Evolutionary conservation across 1,140 invertebrate genomes (phyloP).

Genomic region (Drosophila melanica): DNA sequence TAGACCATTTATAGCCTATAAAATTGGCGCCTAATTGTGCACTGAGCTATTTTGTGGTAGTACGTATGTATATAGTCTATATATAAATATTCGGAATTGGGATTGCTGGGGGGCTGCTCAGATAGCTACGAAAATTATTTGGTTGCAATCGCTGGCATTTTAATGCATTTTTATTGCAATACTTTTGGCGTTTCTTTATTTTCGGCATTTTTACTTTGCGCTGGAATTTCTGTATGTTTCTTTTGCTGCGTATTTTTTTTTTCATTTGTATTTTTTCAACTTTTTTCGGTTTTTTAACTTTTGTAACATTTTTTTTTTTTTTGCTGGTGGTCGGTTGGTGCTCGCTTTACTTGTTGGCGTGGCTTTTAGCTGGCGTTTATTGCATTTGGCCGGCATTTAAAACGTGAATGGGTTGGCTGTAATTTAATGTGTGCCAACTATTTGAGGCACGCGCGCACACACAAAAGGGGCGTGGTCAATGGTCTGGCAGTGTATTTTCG

Average conservation of each 20-base stretch:
- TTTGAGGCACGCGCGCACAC: conserved; percentile 49
- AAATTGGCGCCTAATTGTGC: conserved; percentile 67
- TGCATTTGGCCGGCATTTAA: conserved; percentile 68
- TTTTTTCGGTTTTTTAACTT: conserved; percentile 39
- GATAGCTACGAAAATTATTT: conserved; percentile 57
- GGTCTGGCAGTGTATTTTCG: conserved; percentile 35
- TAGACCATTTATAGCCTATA: conserved; percentile 2
- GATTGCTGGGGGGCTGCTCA: conserved; percentile 3
- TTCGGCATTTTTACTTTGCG: conserved; percentile 64
- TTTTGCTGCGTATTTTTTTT: conserved; percentile 11
- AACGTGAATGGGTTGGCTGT: conserved; percentile 39
- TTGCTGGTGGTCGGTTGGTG: not conserved
- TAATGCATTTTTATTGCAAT: conserved; percentile 77
- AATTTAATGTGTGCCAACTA: conserved; percentile 68
- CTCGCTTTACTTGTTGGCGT: conserved; percentile 29
- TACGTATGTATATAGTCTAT: conserved; percentile 1
- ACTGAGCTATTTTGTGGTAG: conserved; percentile 7
- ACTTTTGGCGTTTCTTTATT: conserved; percentile 69
- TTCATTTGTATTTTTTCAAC: conserved; percentile 12
- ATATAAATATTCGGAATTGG: conserved; percentile 1
- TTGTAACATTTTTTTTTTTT: not conserved
- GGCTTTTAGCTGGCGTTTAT: conserved; percentile 69
- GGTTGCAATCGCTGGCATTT: conserved; percentile 59
- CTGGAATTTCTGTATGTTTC: conserved; percentile 48
- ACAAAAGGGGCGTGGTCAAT: conserved; percentile 39